Percentiles rank a stretch among this genome's conserved stretches.
Evolutionary conservation across 2,888 invertebrate genomes (phyloP).

Genomic region (Cremastinae sp.): DNA sequence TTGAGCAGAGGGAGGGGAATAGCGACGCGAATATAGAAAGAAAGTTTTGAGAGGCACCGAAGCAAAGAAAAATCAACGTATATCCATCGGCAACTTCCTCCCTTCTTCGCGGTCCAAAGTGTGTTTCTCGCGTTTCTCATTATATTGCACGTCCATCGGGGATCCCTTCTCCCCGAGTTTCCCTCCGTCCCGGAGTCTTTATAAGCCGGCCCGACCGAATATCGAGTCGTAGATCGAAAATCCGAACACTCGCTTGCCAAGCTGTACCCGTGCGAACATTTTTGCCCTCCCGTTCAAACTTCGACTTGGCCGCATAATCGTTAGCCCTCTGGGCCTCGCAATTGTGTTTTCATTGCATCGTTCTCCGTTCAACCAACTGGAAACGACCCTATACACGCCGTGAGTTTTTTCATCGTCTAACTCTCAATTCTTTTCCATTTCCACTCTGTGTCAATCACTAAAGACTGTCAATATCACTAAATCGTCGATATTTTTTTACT

Average conservation of each 20-base stretch:
- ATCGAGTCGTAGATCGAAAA: slow-evolving; percentile 46
- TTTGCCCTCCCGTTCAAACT: background rate
- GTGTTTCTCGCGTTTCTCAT: slow-evolving; percentile 27
- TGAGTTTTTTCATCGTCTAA: background rate
- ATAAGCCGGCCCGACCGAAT: slow-evolving; percentile 57
- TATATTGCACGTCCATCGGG: slow-evolving; percentile 35
- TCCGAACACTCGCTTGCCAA: slow-evolving; percentile 21
- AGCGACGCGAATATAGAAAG: slow-evolving; percentile 38
- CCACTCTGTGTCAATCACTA: too few relatives aligned
- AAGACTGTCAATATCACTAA: too few relatives aligned
- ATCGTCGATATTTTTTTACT: too few relatives aligned
- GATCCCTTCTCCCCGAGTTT: slow-evolving; percentile 41
- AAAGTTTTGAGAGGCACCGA: slow-evolving; percentile 51
- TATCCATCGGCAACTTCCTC: slow-evolving; percentile 45
- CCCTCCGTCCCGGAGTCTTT: slow-evolving; percentile 57
- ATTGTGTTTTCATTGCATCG: too few relatives aligned
- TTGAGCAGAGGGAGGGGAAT: slow-evolving; percentile 10
- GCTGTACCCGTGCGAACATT: background rate
- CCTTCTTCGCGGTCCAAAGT: slow-evolving; percentile 49
- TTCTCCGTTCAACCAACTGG: slow-evolving; percentile 1
- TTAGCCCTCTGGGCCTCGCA: too few relatives aligned
- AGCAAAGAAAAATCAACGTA: slow-evolving; percentile 25
- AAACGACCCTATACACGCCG: background rate
- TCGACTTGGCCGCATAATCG: too few relatives aligned
- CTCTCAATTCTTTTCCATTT: too few relatives aligned